Percentiles rank a stretch among this genome's conserved stretches.
phyloP scores from a whole-genome alignment of 2,797 vertebrate species.

The Cephalopachus bancanus region DNA sequence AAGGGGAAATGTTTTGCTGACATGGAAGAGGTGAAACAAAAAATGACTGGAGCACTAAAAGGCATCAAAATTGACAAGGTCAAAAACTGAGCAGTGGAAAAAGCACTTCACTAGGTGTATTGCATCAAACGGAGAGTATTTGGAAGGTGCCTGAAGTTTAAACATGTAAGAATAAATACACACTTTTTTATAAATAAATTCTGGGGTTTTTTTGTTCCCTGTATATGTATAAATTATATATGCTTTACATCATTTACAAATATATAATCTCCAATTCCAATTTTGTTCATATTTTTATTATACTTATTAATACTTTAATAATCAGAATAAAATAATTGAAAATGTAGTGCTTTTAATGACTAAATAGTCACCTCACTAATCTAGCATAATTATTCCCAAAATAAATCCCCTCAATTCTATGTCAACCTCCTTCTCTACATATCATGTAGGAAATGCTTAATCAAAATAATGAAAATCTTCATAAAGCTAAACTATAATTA shows the following conservation, averaged over 20 bases:
- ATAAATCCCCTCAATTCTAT: neutral
- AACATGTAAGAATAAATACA: too few species aligned
- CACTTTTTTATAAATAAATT: too few species aligned
- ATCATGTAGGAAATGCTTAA: conserved; percentile 8
- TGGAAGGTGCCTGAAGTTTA: too few species aligned
- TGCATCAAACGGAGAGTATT: too few species aligned
- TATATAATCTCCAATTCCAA: neutral
- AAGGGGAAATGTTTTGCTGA: too few species aligned
- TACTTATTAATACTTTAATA: conserved; percentile 1
- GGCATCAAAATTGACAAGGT: too few species aligned
- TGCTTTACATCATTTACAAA: too few species aligned
- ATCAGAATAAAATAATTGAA: conserved; percentile 23
- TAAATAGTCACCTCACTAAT: neutral
- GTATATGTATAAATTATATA: neutral
- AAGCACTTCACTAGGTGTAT: too few species aligned
- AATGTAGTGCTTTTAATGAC: neutral
- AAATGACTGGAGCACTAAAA: too few species aligned
- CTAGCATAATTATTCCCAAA: neutral
- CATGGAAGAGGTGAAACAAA: too few species aligned
- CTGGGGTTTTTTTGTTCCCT: too few species aligned
- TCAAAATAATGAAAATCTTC: conserved; percentile 17
- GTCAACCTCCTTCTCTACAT: neutral
- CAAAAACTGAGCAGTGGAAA: too few species aligned
- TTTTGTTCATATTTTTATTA: neutral
- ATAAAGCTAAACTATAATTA: conserved; percentile 26